These are phyloP conservation scores for Timandra comae DNA, from an alignment of 2,888 invertebrate species.

Conservation along the genomic window DNA sequence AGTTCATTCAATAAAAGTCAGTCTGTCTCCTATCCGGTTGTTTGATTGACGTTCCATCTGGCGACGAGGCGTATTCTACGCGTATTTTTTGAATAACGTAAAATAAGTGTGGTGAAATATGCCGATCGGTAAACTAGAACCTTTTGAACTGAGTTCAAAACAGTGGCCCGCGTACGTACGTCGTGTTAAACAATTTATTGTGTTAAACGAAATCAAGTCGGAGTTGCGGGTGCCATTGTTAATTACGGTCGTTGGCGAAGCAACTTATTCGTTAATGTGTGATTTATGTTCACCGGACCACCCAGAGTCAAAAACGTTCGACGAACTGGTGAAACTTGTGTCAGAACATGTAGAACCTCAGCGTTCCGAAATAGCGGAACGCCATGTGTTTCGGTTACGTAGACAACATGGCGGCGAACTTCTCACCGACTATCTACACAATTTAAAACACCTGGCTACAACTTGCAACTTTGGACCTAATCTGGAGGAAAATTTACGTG, in stretches of 20 bases:
- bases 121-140: neutral
- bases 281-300: conserved; percentile 8
- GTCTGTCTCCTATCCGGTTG: too few relatives aligned
- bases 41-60: neutral
- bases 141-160: neutral
- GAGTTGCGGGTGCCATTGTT: neutral
- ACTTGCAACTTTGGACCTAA: neutral
- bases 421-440: neutral
- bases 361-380: too few relatives aligned
- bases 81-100: too few relatives aligned
- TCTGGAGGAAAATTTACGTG: conserved; percentile 10
- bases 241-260: neutral
- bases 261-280: conserved; percentile 14
- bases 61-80: too few relatives aligned
- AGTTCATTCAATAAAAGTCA: conserved; percentile 11
- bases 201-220: neutral
- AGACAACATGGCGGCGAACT: conserved; percentile 1
- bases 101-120: too few relatives aligned
- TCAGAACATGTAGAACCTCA: conserved; percentile 5
- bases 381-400: conserved; percentile 4
- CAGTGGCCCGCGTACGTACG: neutral
- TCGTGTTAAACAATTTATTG: neutral
- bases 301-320: conserved; percentile 1
- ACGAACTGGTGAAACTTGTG: conserved; percentile 3
- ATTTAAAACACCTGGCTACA: neutral